Percentiles rank a stretch among this genome's conserved stretches.
phyloP scores from a whole-genome alignment of 2,888 invertebrate species.

The Andrena hattorfiana region DNA sequence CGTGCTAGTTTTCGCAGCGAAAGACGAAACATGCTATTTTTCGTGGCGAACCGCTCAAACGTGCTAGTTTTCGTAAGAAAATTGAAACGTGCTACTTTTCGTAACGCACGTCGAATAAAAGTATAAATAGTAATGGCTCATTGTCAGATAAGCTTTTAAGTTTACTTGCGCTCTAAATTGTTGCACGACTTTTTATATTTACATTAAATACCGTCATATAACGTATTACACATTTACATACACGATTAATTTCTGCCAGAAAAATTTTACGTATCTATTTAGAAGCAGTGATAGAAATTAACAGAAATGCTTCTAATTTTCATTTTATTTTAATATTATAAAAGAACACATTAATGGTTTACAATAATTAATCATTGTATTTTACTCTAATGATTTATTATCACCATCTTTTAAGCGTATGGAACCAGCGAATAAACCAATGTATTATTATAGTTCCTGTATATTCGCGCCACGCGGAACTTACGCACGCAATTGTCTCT shows the following conservation, averaged over 20 bases:
- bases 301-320: constrained; percentile 31
- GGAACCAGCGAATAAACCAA: constrained; percentile 25
- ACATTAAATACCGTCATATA: not conserved
- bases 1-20: too few species aligned
- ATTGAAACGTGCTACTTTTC: too few species aligned
- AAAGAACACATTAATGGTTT: constrained; percentile 55
- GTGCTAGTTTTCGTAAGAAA: too few species aligned
- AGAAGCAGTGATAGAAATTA: constrained; percentile 10
- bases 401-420: constrained; percentile 41
- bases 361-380: constrained; percentile 40
- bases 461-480: constrained; percentile 22
- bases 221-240: not conserved
- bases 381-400: constrained; percentile 31
- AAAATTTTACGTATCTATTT: constrained; percentile 1
- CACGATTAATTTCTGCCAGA: not conserved
- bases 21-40: too few species aligned
- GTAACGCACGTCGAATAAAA: too few species aligned
- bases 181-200: not conserved
- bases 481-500: constrained; percentile 13
- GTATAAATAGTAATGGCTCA: too few species aligned
- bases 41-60: too few species aligned
- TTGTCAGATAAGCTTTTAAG: too few species aligned
- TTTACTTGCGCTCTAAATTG: too few species aligned
- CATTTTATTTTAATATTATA: constrained; percentile 54
- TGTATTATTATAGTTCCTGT: constrained; percentile 13